A percentile compares a stretch with the other conserved stretches of the same genome.
Evolutionary conservation across 2,113 vertebrate species (phyloP).

Genomic region (Chaetorhynchus papuensis): DNA sequence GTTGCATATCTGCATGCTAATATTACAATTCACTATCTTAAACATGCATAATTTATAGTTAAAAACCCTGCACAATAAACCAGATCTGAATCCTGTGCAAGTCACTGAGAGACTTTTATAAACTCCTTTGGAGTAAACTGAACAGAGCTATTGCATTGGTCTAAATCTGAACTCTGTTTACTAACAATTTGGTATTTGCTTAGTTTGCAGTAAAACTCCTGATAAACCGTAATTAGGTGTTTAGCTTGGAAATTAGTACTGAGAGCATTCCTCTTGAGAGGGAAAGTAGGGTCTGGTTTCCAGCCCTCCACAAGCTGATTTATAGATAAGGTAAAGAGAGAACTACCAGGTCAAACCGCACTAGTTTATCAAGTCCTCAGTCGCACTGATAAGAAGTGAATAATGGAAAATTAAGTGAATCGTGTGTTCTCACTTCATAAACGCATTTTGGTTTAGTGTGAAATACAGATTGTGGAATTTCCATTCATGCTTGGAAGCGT

Average conservation of each 20-base stretch:
- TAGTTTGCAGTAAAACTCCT: not conserved
- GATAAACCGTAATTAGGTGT: not conserved
- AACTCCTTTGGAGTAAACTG: not conserved
- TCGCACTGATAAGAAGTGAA: not conserved
- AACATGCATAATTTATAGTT: not conserved
- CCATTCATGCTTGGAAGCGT: not conserved
- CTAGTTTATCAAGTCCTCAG: not conserved
- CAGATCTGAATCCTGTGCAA: not conserved
- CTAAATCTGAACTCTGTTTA: not conserved
- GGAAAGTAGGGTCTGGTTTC: not conserved
- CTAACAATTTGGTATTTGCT: not conserved
- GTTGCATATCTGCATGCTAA: not conserved
- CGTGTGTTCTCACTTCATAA: not conserved
- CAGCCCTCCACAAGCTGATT: not conserved
- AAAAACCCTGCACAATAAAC: not conserved
- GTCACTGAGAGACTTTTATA: not conserved
- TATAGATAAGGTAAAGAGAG: not conserved
- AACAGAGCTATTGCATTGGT: not conserved
- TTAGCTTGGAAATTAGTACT: not conserved
- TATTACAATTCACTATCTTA: not conserved
- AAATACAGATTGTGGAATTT: not conserved
- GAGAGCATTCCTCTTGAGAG: not conserved
- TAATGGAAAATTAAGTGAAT: not conserved
- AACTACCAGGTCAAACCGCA: not conserved
- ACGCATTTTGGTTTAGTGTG: not conserved